Base-by-base conservation (phyloP, 2,888 invertebrate species). In the Oligia fasciuncula region DNA sequence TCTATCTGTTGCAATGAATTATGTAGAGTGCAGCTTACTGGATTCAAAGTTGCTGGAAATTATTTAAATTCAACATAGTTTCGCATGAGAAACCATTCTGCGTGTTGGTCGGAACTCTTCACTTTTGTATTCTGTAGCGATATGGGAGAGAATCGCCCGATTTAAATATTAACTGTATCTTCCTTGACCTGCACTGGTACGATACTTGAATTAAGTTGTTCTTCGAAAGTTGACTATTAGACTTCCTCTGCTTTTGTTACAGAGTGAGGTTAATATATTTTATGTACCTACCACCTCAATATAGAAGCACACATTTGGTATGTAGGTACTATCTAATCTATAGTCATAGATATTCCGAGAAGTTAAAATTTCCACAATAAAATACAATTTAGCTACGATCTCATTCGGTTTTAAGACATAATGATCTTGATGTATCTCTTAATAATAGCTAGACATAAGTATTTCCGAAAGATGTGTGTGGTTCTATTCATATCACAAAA, bases 131-230 rank as follows among this genome's bases (percentile, higher is more conserved):
- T 93, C 93, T 81, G 81, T 78, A 77, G 82, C 84, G 87, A 86
- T 80, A 83, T 87, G 84, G 85, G 88, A 88, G 90, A 92, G 90
- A 89, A 92, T 91, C 87, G 88, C 85, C 84, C 90, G 85, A 93
- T 95, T 95, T 93, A 92, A 94, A 94, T 94, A 90, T 94, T 94
- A 94, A 94, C 93, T 93, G 93, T 94, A 91, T 80, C 83, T 86
- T 84, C 83, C 88, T 87, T 86, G 89, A 90, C 91, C 91, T 89
- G 91, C 88, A 91, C 88, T 84, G 75, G 92, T 91, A 94, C 95
- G 92, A 90, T 90, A 88, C 87, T 88, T 89, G 94, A 95, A 95
- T 95, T 92, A 90, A 91, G 84, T 90, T 91, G 86, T 88, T 91
- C 90, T 89, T 91, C 90, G 79, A 76, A 83, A 81, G 46, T 76